Percentiles rank a stretch among this genome's conserved stretches.
Conservation (phyloP, 1,140 invertebrate genomes). For the Melanaphis sacchari region DNA sequence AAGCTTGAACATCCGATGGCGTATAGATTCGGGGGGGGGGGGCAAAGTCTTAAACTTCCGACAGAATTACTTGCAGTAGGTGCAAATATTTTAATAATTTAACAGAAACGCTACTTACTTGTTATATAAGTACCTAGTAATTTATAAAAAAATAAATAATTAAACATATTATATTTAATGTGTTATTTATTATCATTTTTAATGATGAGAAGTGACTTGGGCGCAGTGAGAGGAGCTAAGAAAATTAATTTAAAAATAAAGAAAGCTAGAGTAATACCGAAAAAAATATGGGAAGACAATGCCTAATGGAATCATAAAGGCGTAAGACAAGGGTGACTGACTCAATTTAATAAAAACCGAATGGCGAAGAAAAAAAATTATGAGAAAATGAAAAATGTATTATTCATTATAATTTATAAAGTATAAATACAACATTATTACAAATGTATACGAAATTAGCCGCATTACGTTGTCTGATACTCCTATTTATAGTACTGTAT, state of each 20-base stretch:
- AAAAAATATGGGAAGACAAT: background rate
- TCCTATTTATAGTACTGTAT: background rate
- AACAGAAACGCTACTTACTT: too few relatives aligned
- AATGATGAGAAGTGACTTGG: background rate
- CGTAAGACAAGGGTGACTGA: too few relatives aligned
- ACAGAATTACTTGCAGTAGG: background rate
- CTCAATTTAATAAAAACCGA: too few relatives aligned
- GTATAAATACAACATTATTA: background rate
- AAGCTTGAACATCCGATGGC: background rate
- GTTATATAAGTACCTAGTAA: too few relatives aligned
- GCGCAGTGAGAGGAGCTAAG: background rate
- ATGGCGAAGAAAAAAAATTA: too few relatives aligned
- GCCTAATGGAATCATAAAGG: too few relatives aligned
- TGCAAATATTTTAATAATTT: too few relatives aligned
- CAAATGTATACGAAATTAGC: background rate
- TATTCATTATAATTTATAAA: too few relatives aligned
- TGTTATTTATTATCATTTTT: background rate
- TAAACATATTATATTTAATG: background rate
- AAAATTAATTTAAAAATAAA: background rate
- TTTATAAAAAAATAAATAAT: background rate
- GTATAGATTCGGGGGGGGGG: too few relatives aligned
- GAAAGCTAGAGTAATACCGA: background rate
- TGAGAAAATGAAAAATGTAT: too few relatives aligned
- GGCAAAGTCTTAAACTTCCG: too few relatives aligned
- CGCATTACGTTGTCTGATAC: background rate